Evolutionary conservation across 2,888 invertebrate species (phyloP).

Genomic region (Eupithecia centaureata): DNA sequence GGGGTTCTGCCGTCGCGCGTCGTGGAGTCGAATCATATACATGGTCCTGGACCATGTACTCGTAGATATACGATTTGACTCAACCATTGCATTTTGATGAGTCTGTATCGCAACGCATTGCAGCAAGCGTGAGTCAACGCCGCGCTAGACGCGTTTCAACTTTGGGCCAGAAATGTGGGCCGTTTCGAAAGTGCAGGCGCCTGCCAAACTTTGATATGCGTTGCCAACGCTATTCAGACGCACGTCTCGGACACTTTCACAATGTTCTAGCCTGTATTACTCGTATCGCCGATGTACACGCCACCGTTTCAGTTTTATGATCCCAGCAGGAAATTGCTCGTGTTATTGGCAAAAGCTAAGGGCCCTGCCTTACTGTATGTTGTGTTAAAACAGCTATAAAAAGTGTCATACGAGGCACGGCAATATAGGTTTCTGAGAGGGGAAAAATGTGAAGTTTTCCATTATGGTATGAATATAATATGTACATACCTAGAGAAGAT

Average conservation of each 20-base stretch:
- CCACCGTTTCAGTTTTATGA: slow-evolving; percentile 34
- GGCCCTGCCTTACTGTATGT: slow-evolving; percentile 12
- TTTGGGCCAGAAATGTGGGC: slow-evolving; percentile 47
- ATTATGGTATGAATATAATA: slow-evolving; percentile 11
- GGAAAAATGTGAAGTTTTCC: slow-evolving; percentile 19
- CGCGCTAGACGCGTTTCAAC: slow-evolving; percentile 56
- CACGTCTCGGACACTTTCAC: slow-evolving; percentile 59
- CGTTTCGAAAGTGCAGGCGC: slow-evolving; percentile 55
- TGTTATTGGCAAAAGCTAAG: slow-evolving; percentile 33
- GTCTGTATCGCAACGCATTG: slow-evolving; percentile 39
- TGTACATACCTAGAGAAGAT: neutral
- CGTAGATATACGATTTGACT: neutral
- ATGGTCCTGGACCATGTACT: neutral
- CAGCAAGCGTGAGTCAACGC: slow-evolving; percentile 53
- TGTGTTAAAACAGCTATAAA: slow-evolving; percentile 24
- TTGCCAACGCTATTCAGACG: slow-evolving; percentile 63
- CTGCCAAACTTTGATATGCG: slow-evolving; percentile 72
- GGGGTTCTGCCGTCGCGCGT: slow-evolving; percentile 8
- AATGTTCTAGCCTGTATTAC: slow-evolving; percentile 48
- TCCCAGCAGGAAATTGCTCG: slow-evolving; percentile 31
- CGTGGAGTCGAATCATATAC: neutral
- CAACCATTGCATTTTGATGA: slow-evolving; percentile 22
- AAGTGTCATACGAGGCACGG: slow-evolving; percentile 19
- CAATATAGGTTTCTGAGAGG: slow-evolving; percentile 13
- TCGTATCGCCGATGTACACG: slow-evolving; percentile 23